Conservation (phyloP, 2,113 vertebrate species). For the Bambusicola thoracicus region DNA sequence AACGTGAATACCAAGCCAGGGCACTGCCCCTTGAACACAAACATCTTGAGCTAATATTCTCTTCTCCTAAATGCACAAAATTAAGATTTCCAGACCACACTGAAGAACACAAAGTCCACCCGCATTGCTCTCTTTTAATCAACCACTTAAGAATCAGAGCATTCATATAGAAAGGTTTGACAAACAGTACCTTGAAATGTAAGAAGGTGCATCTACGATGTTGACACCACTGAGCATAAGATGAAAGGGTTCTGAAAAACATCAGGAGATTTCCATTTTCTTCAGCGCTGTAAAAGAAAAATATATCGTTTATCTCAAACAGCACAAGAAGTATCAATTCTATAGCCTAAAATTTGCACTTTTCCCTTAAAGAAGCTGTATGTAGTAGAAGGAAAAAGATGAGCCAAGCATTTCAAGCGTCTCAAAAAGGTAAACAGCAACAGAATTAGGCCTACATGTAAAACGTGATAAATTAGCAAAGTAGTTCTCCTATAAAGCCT, state of each 20-base stretch:
- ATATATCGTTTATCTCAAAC: background rate
- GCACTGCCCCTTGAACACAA: background rate
- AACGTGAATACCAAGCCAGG: background rate
- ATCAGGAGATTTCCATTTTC: slow-evolving; percentile 78
- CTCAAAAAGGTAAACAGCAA: background rate
- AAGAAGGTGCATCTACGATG: slow-evolving; percentile 82
- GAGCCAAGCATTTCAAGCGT: background rate
- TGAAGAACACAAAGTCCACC: background rate
- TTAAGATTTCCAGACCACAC: background rate
- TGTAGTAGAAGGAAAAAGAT: background rate
- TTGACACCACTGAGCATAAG: slow-evolving; percentile 82
- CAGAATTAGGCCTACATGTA: background rate
- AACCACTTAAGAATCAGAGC: background rate
- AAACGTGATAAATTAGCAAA: background rate
- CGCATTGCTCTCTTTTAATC: background rate
- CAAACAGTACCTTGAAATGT: slow-evolving; percentile 87
- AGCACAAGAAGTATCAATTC: background rate
- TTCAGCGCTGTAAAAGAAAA: slow-evolving; percentile 81
- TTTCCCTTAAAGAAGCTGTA: background rate
- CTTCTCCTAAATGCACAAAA: background rate
- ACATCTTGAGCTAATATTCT: background rate
- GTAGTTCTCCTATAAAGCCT: background rate
- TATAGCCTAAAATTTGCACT: background rate
- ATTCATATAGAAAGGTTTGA: background rate
- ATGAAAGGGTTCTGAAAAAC: slow-evolving; percentile 87